Evolutionary conservation across 2,888 invertebrate species (phyloP), one percentile per base, ranked within the genome.

Genomic region (Cerastis rubricosa): DNA sequence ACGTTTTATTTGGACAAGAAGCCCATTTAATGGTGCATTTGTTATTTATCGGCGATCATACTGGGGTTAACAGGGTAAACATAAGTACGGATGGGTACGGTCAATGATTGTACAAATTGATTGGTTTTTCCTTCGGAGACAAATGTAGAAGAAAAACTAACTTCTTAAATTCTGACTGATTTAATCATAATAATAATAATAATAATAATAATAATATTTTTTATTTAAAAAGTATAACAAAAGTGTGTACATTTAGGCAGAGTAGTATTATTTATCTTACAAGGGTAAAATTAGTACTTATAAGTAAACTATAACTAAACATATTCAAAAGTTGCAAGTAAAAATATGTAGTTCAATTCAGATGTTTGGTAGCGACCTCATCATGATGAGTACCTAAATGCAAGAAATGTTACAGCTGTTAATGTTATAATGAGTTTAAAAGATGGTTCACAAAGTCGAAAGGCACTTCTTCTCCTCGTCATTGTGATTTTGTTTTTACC

Each of bases 1-100:
- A 88, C 88, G 86, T 88, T 89, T 87, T 88, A 88, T 88, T 86
- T 86, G 82, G 82, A 81, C 81, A 83, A 83, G 87, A 76, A 76
- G 70, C 74, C 68, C 79, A 77, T 87, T 85, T 86, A 82, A 81
- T 80, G 81, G 80, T 80, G 79, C 81, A 87, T 81, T 78, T 66
- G 77, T 84, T 83, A 79, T 83, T 88, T 89, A 86, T 85, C 65
- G 73, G 45, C 29, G 45, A 70, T 71, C 57, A 85, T 75, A 78
- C 64, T 57, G 29, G 47, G 59, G 59, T 72, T 57, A 77, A 74
- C 66, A 68, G 57, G 54, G 61, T 78, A 65, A 77, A 76, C 59
- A 70, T 85, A 64, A 70, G 71, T 74, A 76, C n/a, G 67, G 57
- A 73, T 83, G 25, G 66, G 43, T 49, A 35, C 29, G 22, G n/a